Evolutionary conservation across 64 coral and sea anemone species (phyloP).

Genomic region (Porites lutea): DNA sequence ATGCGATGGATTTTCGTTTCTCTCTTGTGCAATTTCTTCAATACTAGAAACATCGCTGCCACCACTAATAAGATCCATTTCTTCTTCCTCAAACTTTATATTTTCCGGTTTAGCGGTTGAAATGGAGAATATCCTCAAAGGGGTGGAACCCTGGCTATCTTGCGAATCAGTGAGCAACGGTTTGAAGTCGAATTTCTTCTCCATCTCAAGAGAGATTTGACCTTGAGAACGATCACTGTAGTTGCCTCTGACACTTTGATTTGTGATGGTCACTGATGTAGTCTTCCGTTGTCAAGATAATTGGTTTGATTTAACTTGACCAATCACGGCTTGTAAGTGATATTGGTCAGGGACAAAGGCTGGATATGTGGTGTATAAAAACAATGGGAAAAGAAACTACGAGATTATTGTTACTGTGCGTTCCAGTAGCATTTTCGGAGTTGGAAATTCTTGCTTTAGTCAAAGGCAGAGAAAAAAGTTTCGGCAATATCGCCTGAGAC

Average conservation of each 20-base stretch:
- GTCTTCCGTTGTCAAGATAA: constrained; percentile 25
- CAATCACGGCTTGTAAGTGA: neutral
- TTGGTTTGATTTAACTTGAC: neutral
- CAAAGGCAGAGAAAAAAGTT: too few species aligned
- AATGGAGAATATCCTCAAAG: constrained; percentile 15
- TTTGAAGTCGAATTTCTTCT: neutral
- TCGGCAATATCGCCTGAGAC: too few species aligned
- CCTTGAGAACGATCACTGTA: neutral
- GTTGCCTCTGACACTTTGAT: neutral
- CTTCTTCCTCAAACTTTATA: neutral
- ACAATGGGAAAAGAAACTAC: too few species aligned
- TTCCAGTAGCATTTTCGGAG: too few species aligned
- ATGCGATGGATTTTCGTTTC: neutral
- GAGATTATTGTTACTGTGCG: neutral
- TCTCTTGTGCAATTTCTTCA: neutral
- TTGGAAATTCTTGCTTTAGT: too few species aligned
- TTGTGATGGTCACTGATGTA: neutral
- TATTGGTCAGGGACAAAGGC: neutral
- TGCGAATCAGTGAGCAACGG: neutral
- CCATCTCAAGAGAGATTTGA: neutral
- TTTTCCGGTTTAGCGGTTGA: neutral
- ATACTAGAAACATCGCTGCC: constrained; percentile 13
- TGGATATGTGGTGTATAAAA: constrained; percentile 6
- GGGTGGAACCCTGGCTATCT: neutral
- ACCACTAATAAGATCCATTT: neutral